Evolutionary conservation across 1,140 invertebrate genomes (phyloP).

Genomic region (Diorhabda sublineata): DNA sequence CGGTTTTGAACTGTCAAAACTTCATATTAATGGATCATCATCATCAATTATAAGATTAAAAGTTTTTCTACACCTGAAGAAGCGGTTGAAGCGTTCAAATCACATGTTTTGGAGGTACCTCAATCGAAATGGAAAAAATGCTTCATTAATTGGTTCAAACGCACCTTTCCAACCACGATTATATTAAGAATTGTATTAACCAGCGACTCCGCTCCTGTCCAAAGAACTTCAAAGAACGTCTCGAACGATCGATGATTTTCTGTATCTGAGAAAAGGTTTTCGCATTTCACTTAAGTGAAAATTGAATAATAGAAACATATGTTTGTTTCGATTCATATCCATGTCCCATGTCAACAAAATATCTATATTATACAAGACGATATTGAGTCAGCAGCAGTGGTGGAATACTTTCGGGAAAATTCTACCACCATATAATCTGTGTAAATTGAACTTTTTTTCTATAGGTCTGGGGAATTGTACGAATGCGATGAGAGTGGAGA

Average conservation of each 20-base stretch:
- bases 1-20: too few species aligned
- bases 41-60: too few species aligned
- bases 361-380: not conserved
- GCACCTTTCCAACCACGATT: too few species aligned
- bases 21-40: too few species aligned
- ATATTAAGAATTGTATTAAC: too few species aligned
- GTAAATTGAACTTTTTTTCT: slow-evolving; percentile 1
- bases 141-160: too few species aligned
- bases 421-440: not conserved
- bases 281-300: slow-evolving; percentile 2
- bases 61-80: too few species aligned
- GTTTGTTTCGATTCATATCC: slow-evolving; percentile 2
- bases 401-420: not conserved
- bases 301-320: not conserved
- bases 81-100: too few species aligned
- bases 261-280: not conserved
- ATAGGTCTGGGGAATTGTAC: not conserved
- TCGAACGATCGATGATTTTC: not conserved
- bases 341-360: not conserved
- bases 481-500: not conserved
- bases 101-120: too few species aligned
- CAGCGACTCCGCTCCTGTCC: not conserved
- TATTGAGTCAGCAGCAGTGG: not conserved
- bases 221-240: not conserved
- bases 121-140: too few species aligned